phyloP scores from a whole-genome alignment of 35 echinoderm and acorn worm species.

The Nesometra sesokonis region DNA sequence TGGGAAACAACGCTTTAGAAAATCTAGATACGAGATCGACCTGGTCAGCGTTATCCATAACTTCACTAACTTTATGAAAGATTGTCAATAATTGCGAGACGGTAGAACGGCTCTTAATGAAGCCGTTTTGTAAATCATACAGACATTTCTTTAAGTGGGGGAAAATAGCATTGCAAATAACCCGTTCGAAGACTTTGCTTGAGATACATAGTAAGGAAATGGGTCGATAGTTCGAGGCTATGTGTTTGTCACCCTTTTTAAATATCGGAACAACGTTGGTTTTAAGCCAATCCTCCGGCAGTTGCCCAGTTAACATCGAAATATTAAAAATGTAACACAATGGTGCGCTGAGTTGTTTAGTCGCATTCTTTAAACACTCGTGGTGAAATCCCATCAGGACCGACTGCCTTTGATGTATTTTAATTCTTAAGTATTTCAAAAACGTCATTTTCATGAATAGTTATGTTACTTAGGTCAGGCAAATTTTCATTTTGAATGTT shows the following conservation, averaged over 20 bases:
- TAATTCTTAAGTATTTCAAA: background rate
- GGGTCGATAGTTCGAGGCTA: background rate
- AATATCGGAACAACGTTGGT: background rate
- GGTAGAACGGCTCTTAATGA: constrained; percentile 9
- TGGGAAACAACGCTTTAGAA: background rate
- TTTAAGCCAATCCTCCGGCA: constrained; percentile 1
- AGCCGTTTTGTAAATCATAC: constrained; percentile 9
- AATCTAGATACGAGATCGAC: constrained; percentile 14
- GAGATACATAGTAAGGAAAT: background rate
- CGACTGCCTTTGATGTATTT: background rate
- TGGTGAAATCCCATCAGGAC: background rate
- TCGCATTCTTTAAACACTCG: constrained; percentile 7
- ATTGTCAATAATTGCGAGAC: background rate
- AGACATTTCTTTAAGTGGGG: background rate
- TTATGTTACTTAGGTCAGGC: background rate
- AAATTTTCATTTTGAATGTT: background rate
- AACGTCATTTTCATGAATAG: background rate
- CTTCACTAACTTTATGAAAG: constrained; percentile 4
- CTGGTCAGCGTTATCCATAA: constrained; percentile 16
- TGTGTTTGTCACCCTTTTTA: constrained; percentile 14
- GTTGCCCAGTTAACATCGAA: background rate
- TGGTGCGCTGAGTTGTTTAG: background rate
- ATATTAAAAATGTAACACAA: constrained; percentile 11
- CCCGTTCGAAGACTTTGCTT: background rate
- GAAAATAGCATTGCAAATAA: constrained; percentile 1